Evolutionary conservation across 1,140 invertebrate species (phyloP).

Genomic region (Oreohelix idahoensis): DNA sequence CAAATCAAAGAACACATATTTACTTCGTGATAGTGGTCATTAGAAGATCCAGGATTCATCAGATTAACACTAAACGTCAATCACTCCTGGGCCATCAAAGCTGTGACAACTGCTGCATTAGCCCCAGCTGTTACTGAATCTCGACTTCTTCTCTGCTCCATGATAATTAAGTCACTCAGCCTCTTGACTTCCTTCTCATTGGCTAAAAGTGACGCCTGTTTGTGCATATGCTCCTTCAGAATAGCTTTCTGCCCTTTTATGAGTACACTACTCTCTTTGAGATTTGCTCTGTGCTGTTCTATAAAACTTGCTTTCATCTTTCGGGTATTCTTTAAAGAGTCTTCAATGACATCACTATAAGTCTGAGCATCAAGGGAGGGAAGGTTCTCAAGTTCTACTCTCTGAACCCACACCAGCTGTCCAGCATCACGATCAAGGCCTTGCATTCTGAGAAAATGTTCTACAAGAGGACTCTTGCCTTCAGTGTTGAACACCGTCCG

Average conservation of each 20-base stretch:
- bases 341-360: slow-evolving; percentile 60
- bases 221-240: slow-evolving; percentile 46
- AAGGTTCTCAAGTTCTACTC: slow-evolving; percentile 62
- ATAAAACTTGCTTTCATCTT: slow-evolving; percentile 35
- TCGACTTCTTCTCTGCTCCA: slow-evolving; percentile 60
- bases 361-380: slow-evolving; percentile 63
- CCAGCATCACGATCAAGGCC: slow-evolving; percentile 55
- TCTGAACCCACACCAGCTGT: slow-evolving; percentile 49
- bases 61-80: too few species aligned
- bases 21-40: too few species aligned
- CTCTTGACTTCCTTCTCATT: slow-evolving; percentile 60
- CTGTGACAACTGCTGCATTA: slow-evolving; percentile 54
- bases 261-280: slow-evolving; percentile 47
- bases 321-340: slow-evolving; percentile 57
- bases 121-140: slow-evolving; percentile 60
- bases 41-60: too few species aligned
- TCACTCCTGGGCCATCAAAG: slow-evolving; percentile 54
- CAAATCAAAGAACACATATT: too few species aligned
- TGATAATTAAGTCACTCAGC: slow-evolving; percentile 60
- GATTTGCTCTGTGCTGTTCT: slow-evolving; percentile 45
- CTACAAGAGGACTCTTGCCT: slow-evolving; percentile 64
- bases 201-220: slow-evolving; percentile 50
- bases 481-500: slow-evolving; percentile 56
- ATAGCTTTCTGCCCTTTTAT: slow-evolving; percentile 45
- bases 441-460: slow-evolving; percentile 60